A percentile compares a stretch with the other conserved stretches of the same genome.
These are phyloP conservation scores for Eulemur mongoz DNA, from an alignment of 2,797 vertebrate genomes.

Conservation along the genomic window DNA sequence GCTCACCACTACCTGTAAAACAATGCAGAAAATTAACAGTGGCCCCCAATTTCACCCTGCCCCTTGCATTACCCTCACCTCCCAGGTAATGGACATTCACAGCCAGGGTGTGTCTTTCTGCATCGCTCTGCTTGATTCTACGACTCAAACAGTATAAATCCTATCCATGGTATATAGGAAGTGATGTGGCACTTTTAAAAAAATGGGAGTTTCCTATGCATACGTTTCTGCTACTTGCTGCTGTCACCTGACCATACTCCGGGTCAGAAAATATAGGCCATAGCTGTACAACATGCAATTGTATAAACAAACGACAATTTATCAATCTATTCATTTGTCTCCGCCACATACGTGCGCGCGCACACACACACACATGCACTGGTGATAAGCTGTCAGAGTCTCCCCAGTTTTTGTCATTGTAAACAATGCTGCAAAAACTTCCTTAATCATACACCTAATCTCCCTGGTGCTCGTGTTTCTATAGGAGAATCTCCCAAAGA, in stretches of 20 bases:
- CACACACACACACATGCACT: not conserved
- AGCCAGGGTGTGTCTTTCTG: not conserved
- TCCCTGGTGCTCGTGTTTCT: slow-evolving; percentile 19
- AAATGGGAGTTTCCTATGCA: not conserved
- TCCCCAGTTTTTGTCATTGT: not conserved
- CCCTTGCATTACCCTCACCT: not conserved
- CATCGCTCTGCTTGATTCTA: not conserved
- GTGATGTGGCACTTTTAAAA: not conserved
- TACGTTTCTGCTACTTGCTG: not conserved
- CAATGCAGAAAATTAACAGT: not conserved
- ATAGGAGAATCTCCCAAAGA: slow-evolving; percentile 38
- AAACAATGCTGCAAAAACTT: not conserved
- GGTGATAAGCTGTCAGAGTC: not conserved
- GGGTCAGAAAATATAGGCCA: not conserved
- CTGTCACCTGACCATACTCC: not conserved
- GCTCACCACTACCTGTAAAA: not conserved
- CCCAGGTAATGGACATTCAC: not conserved
- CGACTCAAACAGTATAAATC: not conserved
- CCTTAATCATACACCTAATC: not conserved
- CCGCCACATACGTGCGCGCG: not conserved
- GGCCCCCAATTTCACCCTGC: not conserved
- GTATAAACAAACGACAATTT: not conserved
- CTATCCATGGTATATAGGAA: not conserved
- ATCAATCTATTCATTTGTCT: not conserved
- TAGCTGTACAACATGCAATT: not conserved